phyloP scores from a whole-genome alignment of 2,888 invertebrate species.

The Cataglyphis rosenhaueri region DNA sequence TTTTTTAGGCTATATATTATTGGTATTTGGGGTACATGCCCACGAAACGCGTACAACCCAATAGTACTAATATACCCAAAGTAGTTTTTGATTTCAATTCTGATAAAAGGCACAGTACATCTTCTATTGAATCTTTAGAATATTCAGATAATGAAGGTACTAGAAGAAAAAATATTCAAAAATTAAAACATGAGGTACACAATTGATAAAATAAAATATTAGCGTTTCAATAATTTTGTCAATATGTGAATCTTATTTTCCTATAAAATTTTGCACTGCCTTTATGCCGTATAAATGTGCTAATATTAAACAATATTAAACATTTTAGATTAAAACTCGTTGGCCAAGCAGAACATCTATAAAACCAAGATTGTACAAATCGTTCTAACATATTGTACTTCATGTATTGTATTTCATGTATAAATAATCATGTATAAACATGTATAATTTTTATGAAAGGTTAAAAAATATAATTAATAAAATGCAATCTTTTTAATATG shows the following conservation, averaged over 20 bases:
- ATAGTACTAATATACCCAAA: slow-evolving; percentile 50
- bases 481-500: background rate
- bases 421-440: background rate
- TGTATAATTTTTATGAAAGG: background rate
- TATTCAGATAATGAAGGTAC: slow-evolving; percentile 73
- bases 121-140: slow-evolving; percentile 77
- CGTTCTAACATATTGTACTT: background rate
- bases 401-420: background rate
- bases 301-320: background rate
- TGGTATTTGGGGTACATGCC: slow-evolving; percentile 61
- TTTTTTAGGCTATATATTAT: slow-evolving; percentile 66
- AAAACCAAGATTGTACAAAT: background rate
- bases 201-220: slow-evolving; percentile 4
- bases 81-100: slow-evolving; percentile 57
- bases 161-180: slow-evolving; percentile 44
- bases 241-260: background rate
- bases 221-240: background rate
- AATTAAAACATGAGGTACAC: slow-evolving; percentile 63
- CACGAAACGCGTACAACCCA: background rate
- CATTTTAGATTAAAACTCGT: slow-evolving; percentile 66
- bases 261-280: background rate
- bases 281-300: background rate
- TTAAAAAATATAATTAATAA: slow-evolving; percentile 11
- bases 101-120: slow-evolving; percentile 67
- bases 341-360: slow-evolving; percentile 68